Evolutionary conservation across 1,140 invertebrate species (phyloP).

Genomic region (Dryas iulia): DNA sequence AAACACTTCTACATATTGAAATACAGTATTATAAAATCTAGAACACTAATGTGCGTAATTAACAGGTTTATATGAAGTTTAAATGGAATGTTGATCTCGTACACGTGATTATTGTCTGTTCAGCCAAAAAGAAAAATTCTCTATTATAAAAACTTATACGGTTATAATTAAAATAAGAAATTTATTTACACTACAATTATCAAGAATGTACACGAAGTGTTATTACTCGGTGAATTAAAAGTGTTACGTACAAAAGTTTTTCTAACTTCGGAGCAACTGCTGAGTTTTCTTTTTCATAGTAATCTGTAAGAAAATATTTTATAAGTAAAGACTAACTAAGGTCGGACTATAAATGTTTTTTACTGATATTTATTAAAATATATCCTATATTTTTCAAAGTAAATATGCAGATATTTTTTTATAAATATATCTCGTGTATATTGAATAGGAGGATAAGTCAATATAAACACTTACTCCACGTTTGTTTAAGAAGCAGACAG

Average conservation of each 20-base stretch:
- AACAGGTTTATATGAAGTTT: neutral
- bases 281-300: constrained; percentile 52
- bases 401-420: too few species aligned
- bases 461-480: too few species aligned
- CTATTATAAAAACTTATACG: constrained; percentile 34
- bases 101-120: constrained; percentile 56
- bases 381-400: too few species aligned
- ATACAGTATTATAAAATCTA: constrained; percentile 5
- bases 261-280: constrained; percentile 37
- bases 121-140: constrained; percentile 44
- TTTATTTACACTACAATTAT: constrained; percentile 36
- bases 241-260: constrained; percentile 36
- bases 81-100: constrained; percentile 18
- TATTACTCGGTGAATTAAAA: constrained; percentile 38
- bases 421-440: too few species aligned
- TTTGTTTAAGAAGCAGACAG: neutral
- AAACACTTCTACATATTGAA: constrained; percentile 2
- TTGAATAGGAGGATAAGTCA: too few species aligned
- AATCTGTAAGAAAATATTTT: constrained; percentile 52
- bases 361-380: too few species aligned
- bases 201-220: constrained; percentile 44
- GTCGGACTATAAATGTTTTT: constrained; percentile 14
- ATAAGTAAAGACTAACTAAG: neutral
- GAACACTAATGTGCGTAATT: constrained; percentile 5
- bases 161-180: constrained; percentile 5